Evolutionary conservation across 2,888 invertebrate genomes (phyloP).

Genomic region (Stramonita haemastoma): DNA sequence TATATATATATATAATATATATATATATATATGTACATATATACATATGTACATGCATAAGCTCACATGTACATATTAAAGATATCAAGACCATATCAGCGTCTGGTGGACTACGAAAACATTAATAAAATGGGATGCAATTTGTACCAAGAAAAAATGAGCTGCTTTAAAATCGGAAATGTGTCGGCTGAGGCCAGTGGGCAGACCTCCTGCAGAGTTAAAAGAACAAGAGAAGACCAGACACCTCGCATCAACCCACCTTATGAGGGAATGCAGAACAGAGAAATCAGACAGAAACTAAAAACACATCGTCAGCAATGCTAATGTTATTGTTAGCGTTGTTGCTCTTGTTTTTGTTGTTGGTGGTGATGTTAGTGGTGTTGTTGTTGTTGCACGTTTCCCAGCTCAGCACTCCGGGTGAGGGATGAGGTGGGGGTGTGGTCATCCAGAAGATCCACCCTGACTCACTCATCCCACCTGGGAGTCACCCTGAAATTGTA

Average conservation of each 20-base stretch:
- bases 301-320: too few relatives aligned
- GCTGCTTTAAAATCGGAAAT: background rate
- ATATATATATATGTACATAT: too few relatives aligned
- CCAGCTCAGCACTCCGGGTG: background rate
- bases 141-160: background rate
- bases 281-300: too few relatives aligned
- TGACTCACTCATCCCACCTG: background rate
- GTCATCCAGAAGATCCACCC: background rate
- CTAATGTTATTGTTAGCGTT: background rate
- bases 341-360: background rate
- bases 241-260: too few relatives aligned
- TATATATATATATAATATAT: too few relatives aligned
- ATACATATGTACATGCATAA: too few relatives aligned
- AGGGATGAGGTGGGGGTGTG: background rate
- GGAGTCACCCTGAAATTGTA: background rate
- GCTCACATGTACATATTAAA: too few relatives aligned
- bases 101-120: too few relatives aligned
- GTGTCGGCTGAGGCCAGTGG: background rate
- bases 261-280: too few relatives aligned
- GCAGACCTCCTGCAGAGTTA: background rate
- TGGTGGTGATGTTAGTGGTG: background rate
- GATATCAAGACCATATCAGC: too few relatives aligned
- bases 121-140: background rate
- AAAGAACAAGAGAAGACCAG: too few relatives aligned
- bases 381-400: background rate